phyloP scores from a whole-genome alignment of 2,113 vertebrate genomes.

The Calidris pygmaea region DNA sequence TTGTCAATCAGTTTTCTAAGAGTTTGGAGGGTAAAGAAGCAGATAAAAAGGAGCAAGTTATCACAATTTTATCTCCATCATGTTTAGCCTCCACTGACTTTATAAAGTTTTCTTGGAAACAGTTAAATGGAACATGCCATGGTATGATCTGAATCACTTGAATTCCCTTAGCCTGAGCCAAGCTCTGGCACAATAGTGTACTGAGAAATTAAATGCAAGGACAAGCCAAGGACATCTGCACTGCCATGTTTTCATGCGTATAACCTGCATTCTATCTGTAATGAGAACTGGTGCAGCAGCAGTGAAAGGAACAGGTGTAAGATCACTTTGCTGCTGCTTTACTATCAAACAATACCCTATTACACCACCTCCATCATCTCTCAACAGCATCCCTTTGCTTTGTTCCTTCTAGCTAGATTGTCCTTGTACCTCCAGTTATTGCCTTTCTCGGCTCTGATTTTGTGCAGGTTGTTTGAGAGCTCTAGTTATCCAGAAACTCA shows the following conservation, averaged over 20 bases:
- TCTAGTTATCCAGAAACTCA: background rate
- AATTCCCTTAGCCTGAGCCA: background rate
- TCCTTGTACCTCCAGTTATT: background rate
- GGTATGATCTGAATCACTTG: background rate
- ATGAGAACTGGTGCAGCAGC: background rate
- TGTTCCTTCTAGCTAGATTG: background rate
- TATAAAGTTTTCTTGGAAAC: background rate
- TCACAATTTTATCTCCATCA: background rate
- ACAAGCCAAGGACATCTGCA: background rate
- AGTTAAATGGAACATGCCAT: background rate
- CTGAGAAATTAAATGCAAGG: background rate
- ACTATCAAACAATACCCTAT: background rate
- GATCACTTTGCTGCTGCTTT: background rate
- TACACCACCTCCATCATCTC: background rate
- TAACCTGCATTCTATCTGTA: background rate
- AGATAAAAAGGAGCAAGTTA: background rate
- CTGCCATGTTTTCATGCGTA: background rate
- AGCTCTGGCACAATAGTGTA: background rate
- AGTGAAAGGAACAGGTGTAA: background rate
- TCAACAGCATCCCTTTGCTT: background rate
- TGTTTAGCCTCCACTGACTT: background rate
- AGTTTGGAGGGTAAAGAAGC: background rate
- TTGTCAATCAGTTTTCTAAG: background rate
- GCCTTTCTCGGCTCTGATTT: background rate
- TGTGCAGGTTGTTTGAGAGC: background rate